Evolutionary conservation across 2,888 invertebrate species (phyloP).

Genomic region (Hybos culiciformis): DNA sequence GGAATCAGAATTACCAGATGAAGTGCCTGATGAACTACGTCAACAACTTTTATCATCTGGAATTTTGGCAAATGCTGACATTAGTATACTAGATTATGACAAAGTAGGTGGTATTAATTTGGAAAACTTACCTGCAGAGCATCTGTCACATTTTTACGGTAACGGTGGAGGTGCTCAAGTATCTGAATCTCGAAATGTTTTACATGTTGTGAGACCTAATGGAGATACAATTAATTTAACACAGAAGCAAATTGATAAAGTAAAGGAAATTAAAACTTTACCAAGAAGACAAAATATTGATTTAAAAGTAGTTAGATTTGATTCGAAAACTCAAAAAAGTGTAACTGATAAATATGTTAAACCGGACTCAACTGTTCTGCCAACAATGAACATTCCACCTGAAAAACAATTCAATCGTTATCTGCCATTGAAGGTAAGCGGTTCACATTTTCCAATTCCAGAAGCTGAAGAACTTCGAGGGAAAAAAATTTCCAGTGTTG

Average conservation of each 20-base stretch:
- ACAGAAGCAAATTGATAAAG: constrained; percentile 41
- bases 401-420: constrained; percentile 69
- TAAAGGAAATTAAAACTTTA: constrained; percentile 24
- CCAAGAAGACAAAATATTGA: constrained; percentile 50
- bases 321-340: constrained; percentile 60
- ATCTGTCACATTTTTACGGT: constrained; percentile 71
- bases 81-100: constrained; percentile 75
- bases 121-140: constrained; percentile 71
- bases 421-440: constrained; percentile 70
- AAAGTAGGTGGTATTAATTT: constrained; percentile 75
- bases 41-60: constrained; percentile 73
- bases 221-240: constrained; percentile 42
- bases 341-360: constrained; percentile 59
- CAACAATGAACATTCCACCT: constrained; percentile 59
- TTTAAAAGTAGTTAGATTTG: constrained; percentile 74
- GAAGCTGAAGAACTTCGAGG: constrained; percentile 61
- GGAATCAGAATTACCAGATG: constrained; percentile 58
- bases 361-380: constrained; percentile 54
- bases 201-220: constrained; percentile 50
- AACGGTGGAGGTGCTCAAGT: constrained; percentile 68
- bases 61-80: constrained; percentile 74
- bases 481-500: constrained; percentile 69
- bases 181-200: constrained; percentile 53
- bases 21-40: constrained; percentile 75
- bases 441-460: constrained; percentile 72